phyloP scores from a whole-genome alignment of 2,888 invertebrate genomes.

The Cryptus viduatorius region DNA sequence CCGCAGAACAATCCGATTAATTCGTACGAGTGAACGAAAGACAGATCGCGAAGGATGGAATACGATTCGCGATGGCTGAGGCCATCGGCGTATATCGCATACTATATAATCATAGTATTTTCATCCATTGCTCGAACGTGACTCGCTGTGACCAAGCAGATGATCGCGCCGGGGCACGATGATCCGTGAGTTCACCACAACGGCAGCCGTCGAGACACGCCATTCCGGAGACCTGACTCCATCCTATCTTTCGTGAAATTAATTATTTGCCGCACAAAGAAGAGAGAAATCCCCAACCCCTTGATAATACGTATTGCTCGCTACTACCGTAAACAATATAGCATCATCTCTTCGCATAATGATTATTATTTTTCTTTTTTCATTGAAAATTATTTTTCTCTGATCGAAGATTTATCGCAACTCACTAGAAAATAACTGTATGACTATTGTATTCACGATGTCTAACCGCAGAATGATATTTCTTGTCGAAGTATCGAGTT shows the following conservation, averaged over 20 bases:
- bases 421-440: too few species aligned
- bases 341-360: background rate
- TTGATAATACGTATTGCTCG: background rate
- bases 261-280: slow-evolving; percentile 40
- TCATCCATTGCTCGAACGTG: slow-evolving; percentile 82
- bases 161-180: slow-evolving; percentile 44
- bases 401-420: too few species aligned
- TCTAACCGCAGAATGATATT: too few species aligned
- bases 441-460: too few species aligned
- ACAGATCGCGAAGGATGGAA: slow-evolving; percentile 14
- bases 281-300: background rate
- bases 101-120: slow-evolving; percentile 82
- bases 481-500: too few species aligned
- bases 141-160: slow-evolving; percentile 74
- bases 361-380: background rate
- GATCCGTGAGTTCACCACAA: slow-evolving; percentile 28
- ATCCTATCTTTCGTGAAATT: slow-evolving; percentile 20
- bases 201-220: background rate
- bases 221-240: background rate
- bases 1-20: slow-evolving; percentile 84
- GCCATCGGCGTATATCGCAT: slow-evolving; percentile 76
- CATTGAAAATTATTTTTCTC: too few species aligned
- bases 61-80: slow-evolving; percentile 74
- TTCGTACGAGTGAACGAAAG: slow-evolving; percentile 73
- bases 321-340: slow-evolving; percentile 6